phyloP scores from a whole-genome alignment of 2,113 vertebrate species.

The Anser brachyrhynchus region DNA sequence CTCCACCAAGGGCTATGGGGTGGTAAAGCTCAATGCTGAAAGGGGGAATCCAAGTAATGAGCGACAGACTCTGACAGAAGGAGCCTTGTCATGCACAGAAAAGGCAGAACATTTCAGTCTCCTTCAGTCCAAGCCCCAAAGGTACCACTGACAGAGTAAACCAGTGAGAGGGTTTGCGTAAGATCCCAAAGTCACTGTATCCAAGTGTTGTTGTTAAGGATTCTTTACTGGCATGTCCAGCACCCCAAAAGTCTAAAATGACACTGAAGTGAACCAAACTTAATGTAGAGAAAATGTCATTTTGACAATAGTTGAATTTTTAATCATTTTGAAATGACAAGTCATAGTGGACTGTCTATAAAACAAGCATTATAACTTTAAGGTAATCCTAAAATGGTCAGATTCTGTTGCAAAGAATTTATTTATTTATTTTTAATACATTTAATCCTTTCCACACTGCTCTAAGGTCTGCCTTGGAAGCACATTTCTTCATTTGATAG shows the following conservation, averaged over 20 bases:
- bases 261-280: not conserved
- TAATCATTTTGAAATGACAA: not conserved
- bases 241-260: not conserved
- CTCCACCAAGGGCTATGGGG: not conserved
- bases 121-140: not conserved
- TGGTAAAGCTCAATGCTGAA: not conserved
- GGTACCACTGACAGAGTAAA: not conserved
- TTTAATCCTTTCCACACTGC: conserved; percentile 35
- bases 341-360: not conserved
- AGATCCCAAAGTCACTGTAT: not conserved
- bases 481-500: conserved; percentile 26
- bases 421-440: not conserved
- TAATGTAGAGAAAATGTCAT: accelerated
- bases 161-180: not conserved
- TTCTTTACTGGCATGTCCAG: accelerated
- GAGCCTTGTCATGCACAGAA: not conserved
- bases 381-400: not conserved
- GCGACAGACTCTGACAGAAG: not conserved
- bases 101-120: not conserved
- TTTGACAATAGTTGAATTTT: not conserved
- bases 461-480: not conserved
- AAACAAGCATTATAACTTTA: not conserved
- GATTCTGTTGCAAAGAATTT: not conserved
- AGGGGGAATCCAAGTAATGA: not conserved
- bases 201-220: not conserved